Conservation (phyloP, 2,888 invertebrate genomes). For the Halictus quadricinctus region DNA sequence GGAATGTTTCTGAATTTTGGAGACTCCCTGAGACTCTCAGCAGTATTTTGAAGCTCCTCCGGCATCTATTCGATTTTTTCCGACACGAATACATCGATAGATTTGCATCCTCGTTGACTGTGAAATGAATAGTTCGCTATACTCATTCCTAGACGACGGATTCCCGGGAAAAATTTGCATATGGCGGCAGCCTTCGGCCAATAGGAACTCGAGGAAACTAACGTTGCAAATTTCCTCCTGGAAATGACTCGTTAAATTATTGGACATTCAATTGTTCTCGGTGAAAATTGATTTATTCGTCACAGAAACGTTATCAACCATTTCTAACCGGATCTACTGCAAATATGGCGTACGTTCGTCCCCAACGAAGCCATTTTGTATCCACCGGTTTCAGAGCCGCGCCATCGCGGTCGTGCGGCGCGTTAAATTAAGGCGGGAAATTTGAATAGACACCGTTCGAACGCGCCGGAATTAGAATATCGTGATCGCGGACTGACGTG, state of each 20-base stretch:
- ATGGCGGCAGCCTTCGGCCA: background rate
- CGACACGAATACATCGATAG: background rate
- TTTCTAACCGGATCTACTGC: background rate
- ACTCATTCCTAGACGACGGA: background rate
- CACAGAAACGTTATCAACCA: background rate
- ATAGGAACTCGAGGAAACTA: background rate
- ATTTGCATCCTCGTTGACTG: background rate
- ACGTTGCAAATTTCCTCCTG: background rate
- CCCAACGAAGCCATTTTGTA: background rate
- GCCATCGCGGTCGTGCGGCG: background rate
- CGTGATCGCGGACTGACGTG: conserved; percentile 65
- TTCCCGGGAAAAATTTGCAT: background rate
- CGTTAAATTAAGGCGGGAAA: conserved; percentile 34
- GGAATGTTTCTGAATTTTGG: background rate
- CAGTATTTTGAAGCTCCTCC: background rate
- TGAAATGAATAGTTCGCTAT: background rate
- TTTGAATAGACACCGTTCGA: conserved; percentile 75
- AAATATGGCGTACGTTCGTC: background rate
- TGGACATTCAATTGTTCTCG: background rate
- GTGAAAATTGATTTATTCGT: background rate
- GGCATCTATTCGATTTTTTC: background rate
- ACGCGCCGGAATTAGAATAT: conserved; percentile 75
- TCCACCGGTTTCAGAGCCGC: background rate
- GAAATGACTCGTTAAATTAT: background rate
- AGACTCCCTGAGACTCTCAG: background rate